Conservation (phyloP, 2,113 vertebrate genomes). For the Girardinichthys multiradiatus region DNA sequence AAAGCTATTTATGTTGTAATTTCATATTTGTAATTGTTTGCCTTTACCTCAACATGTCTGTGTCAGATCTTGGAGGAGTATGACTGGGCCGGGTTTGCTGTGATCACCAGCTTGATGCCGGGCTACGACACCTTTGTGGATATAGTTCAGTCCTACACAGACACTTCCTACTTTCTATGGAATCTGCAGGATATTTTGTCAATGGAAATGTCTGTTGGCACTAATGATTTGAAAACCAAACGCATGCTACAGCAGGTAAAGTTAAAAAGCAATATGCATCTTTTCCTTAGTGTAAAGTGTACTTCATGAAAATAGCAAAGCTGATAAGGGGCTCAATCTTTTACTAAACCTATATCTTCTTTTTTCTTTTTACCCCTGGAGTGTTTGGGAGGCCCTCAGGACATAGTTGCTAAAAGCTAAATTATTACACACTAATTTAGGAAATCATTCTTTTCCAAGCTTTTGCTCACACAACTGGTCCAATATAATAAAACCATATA, state of each 20-base stretch:
- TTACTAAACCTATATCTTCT: neutral
- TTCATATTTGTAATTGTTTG: neutral
- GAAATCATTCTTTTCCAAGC: neutral
- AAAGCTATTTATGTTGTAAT: too few relatives aligned
- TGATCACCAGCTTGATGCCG: slow-evolving; percentile 94
- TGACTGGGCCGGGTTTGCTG: slow-evolving; percentile 91
- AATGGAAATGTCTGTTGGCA: slow-evolving; percentile 91
- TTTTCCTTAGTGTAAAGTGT: neutral
- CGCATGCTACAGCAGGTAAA: slow-evolving; percentile 89
- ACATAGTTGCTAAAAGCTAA: neutral
- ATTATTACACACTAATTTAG: neutral
- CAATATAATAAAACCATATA: too few relatives aligned
- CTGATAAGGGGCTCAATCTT: neutral
- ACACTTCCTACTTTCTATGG: slow-evolving; percentile 93
- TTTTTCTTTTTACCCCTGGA: neutral
- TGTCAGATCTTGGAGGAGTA: slow-evolving; percentile 98
- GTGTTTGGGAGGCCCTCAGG: neutral
- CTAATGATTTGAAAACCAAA: slow-evolving; percentile 80
- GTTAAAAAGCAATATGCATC: neutral
- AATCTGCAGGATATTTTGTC: slow-evolving; percentile 90
- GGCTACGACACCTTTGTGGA: slow-evolving; percentile 93
- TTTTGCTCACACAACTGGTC: too few relatives aligned
- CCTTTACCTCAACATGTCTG: slow-evolving; percentile 26
- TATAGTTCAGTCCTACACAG: slow-evolving; percentile 88
- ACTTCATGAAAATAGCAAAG: neutral